phyloP scores from a whole-genome alignment of 1,140 invertebrate genomes.

The Macrotrachela quadricornifera region DNA sequence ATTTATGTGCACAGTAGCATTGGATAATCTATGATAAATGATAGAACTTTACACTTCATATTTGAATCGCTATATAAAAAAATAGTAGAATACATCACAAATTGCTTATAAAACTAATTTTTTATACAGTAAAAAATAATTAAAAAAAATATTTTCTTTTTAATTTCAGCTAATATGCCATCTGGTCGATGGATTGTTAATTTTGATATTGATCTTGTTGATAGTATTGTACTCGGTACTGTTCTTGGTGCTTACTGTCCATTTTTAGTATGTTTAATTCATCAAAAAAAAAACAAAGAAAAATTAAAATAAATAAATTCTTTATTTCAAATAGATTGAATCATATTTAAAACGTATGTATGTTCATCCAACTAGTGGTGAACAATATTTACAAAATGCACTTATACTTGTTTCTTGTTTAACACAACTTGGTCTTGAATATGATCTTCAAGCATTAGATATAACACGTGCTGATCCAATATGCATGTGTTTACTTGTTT shows the following conservation, averaged over 20 bases:
- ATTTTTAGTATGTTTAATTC: constrained; percentile 20
- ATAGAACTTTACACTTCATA: too few species aligned
- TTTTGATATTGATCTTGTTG: constrained; percentile 29
- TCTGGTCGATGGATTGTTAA: constrained; percentile 29
- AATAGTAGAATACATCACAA: too few species aligned
- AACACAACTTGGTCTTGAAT: constrained; percentile 19
- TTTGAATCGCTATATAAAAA: too few species aligned
- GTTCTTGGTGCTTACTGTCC: constrained; percentile 26
- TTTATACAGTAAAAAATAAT: too few species aligned
- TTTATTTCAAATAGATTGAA: constrained; percentile 14
- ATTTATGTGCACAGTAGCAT: too few species aligned
- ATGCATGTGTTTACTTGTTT: constrained; percentile 20
- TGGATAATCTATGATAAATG: too few species aligned
- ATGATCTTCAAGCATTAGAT: constrained; percentile 29
- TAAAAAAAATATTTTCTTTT: too few species aligned
- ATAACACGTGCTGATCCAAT: constrained; percentile 30
- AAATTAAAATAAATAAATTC: too few species aligned
- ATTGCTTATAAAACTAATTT: too few species aligned
- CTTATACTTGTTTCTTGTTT: constrained; percentile 14
- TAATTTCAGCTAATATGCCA: constrained; percentile 11
- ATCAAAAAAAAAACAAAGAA: background rate
- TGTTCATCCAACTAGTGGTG: constrained; percentile 20
- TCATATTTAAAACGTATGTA: constrained; percentile 26
- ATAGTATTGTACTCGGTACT: constrained; percentile 26
- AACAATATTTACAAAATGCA: constrained; percentile 30